These are phyloP conservation scores for Chromis chromis DNA, from an alignment of 2,797 vertebrate species.

Conservation along the genomic window DNA sequence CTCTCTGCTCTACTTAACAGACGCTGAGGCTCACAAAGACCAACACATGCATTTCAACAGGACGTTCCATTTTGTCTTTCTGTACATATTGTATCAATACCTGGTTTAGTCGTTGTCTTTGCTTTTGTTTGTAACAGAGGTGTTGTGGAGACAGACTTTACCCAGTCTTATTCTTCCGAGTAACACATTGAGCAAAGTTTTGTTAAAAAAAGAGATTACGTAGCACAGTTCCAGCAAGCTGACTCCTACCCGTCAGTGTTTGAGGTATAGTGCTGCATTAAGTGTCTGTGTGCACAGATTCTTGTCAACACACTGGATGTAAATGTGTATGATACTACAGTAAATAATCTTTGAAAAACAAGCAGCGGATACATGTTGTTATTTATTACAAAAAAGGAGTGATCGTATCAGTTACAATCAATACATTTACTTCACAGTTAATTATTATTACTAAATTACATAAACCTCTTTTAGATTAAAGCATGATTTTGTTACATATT, in stretches of 20 bases:
- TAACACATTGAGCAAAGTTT: conserved; percentile 44
- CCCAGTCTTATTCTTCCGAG: conserved; percentile 19
- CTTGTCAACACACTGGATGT: conserved; percentile 79
- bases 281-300: conserved; percentile 81
- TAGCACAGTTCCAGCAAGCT: conserved; percentile 44
- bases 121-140: conserved; percentile 64
- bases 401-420: background rate
- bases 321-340: conserved; percentile 83
- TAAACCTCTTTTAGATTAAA: background rate
- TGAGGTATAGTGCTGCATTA: conserved; percentile 76
- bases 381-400: conserved; percentile 29
- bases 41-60: conserved; percentile 17
- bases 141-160: conserved; percentile 45
- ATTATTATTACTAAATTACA: background rate
- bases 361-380: conserved; percentile 25
- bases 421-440: conserved; percentile 3
- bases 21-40: conserved; percentile 19
- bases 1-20: conserved; percentile 27
- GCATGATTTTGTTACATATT: background rate
- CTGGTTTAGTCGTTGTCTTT: conserved; percentile 70
- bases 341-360: conserved; percentile 79
- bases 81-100: conserved; percentile 69
- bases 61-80: conserved; percentile 45
- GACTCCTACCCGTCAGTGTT: conserved; percentile 71
- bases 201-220: conserved; percentile 36